Conservation (phyloP, 2,797 vertebrate species). For the Chiloscyllium punctatum region DNA sequence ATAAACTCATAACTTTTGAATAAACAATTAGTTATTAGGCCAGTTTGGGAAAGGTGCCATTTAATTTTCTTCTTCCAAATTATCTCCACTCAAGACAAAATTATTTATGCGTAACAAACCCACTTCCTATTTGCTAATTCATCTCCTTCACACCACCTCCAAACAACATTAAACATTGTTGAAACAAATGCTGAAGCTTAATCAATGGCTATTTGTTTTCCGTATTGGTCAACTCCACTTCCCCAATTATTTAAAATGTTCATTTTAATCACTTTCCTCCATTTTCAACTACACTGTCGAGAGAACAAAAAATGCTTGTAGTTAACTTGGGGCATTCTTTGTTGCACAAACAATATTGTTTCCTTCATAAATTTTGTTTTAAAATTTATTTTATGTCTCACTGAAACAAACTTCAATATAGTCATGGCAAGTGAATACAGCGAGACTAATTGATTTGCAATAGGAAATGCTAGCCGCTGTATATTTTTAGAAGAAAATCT, state of each 20-base stretch:
- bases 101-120: background rate
- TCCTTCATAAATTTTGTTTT: background rate
- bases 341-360: background rate
- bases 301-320: background rate
- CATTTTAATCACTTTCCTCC: background rate
- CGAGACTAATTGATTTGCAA: background rate
- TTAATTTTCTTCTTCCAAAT: background rate
- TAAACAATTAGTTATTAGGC: background rate
- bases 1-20: background rate
- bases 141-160: no score
- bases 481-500: constrained; percentile 20
- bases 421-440: background rate
- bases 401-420: background rate
- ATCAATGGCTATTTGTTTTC: background rate
- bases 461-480: background rate
- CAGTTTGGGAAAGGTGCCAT: background rate
- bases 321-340: background rate
- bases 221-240: background rate
- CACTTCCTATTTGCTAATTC: background rate
- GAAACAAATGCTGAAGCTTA: background rate
- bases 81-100: background rate
- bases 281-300: background rate
- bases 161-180: background rate
- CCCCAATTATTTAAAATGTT: background rate
- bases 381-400: background rate